Percentiles rank a stretch among this genome's conserved stretches.
phyloP scores from a whole-genome alignment of 2,888 invertebrate species.

The Phytoseiulus persimilis region DNA sequence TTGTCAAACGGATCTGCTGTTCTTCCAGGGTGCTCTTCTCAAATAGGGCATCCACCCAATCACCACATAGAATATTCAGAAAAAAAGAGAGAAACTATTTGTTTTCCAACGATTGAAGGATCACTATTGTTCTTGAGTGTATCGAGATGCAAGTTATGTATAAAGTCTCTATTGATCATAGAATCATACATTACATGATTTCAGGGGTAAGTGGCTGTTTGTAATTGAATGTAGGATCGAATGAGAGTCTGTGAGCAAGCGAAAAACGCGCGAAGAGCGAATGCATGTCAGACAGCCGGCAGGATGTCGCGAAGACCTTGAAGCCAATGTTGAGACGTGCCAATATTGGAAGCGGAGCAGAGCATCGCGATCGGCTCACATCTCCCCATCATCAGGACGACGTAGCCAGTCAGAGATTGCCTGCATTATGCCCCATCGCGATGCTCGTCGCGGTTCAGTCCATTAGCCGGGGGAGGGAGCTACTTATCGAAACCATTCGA shows the following conservation, averaged over 20 bases:
- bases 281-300: not conserved
- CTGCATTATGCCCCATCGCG: no score
- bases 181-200: not conserved
- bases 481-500: no score
- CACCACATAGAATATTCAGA: not conserved
- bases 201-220: not conserved
- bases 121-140: not conserved
- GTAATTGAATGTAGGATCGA: not conserved
- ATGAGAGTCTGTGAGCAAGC: not conserved
- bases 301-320: not conserved
- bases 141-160: not conserved
- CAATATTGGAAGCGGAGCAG: not conserved
- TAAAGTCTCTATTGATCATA: not conserved
- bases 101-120: not conserved
- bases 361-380: not conserved
- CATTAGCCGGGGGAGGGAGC: no score
- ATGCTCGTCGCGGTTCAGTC: no score
- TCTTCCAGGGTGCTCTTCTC: conserved; percentile 5
- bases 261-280: not conserved
- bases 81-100: not conserved
- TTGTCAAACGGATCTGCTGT: conserved; percentile 5
- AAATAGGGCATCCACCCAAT: not conserved
- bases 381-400: no score
- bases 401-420: no score
- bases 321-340: not conserved